Evolutionary conservation across 1,140 invertebrate species (phyloP), one percentile per base, ranked within the genome.

Genomic region (Meteorus sp.): DNA sequence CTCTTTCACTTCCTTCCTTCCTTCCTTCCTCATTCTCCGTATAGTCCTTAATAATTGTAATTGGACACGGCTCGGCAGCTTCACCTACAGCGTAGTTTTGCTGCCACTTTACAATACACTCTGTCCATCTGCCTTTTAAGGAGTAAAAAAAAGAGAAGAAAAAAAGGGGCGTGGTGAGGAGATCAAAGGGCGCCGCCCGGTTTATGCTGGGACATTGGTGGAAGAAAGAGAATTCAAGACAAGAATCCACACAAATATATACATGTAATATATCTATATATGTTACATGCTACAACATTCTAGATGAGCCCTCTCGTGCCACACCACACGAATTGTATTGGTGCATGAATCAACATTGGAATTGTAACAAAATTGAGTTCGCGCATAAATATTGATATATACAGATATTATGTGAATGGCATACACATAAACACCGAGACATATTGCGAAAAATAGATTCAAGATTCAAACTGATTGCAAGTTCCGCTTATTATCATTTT

Each of bases 51-150:
- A 79, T 79, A 79, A 79, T 79, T 78, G 77, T 79, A 79, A 79
- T 78, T 79, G 76, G 77, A 79, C 75, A 78, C 75, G 77, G 75
- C 74, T 76, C 75, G 72, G 74, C 77, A 78, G 75, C 75, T 75
- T 78, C 77, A 77, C 77, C 77, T 79, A 78, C 75, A 77, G 74
- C 74, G 68, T 72, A 72, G 66, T 69, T 45, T 59, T 69, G 77
- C 77, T 79, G 77, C 76, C 75, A 80, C 78, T 80, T 80, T 80
- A 80, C 78, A 80, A 80, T 80, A 80, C 77, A 80, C 76, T 80
- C 78, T 78, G 76, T 80, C 78, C 78, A 78, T 80, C 78, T 80
- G 76, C 78, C 78, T 78, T 80, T 80, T 78, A 80, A 78, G 76
- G 78, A 78, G 76, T 75, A 76, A 78, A 80, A 80, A 78, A 80